Conservation (phyloP, 1,140 invertebrate species). For the Drosophila setifemur region DNA sequence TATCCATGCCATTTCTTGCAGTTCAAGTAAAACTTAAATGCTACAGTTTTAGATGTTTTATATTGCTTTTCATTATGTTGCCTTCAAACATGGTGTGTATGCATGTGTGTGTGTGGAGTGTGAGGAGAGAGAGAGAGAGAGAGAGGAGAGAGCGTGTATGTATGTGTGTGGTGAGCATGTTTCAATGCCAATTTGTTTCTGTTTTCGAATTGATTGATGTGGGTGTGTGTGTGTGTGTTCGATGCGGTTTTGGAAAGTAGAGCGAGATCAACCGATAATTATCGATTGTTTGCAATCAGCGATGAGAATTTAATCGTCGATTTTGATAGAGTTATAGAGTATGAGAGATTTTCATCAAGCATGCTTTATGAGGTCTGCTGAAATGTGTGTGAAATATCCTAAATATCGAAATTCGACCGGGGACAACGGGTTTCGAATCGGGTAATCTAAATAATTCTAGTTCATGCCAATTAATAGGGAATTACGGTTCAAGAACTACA, state of each 20-base stretch:
- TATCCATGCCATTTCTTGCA: conserved; percentile 54
- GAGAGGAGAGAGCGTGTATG: conserved; percentile 35
- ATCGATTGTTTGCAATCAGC: conserved; percentile 3
- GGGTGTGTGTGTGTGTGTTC: conserved; percentile 14
- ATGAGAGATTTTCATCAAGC: conserved; percentile 33
- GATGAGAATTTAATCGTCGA: conserved; percentile 18
- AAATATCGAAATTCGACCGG: conserved; percentile 3
- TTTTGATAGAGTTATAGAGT: conserved; percentile 4
- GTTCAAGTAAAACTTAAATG: conserved; percentile 46
- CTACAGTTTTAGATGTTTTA: conserved; percentile 41
- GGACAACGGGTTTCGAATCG: conserved; percentile 5
- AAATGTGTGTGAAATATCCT: conserved; percentile 20
- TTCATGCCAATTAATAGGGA: conserved; percentile 28
- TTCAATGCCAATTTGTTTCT: conserved; percentile 58
- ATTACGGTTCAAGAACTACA: conserved; percentile 43
- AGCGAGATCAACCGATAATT: conserved; percentile 8
- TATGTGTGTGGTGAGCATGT: conserved; percentile 34
- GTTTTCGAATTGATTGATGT: conserved; percentile 40
- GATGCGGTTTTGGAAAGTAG: conserved; percentile 36
- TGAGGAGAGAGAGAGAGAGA: no score
- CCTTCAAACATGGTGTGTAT: conserved; percentile 44
- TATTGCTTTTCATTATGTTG: conserved; percentile 12
- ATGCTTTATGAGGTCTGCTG: conserved; percentile 46
- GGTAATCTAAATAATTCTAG: conserved; percentile 9
- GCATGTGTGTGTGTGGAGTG: conserved; percentile 30